Evolutionary conservation across 2,113 vertebrate species (phyloP), one percentile per base, ranked within the genome.

Genomic region (Odocoileus hemionus): DNA sequence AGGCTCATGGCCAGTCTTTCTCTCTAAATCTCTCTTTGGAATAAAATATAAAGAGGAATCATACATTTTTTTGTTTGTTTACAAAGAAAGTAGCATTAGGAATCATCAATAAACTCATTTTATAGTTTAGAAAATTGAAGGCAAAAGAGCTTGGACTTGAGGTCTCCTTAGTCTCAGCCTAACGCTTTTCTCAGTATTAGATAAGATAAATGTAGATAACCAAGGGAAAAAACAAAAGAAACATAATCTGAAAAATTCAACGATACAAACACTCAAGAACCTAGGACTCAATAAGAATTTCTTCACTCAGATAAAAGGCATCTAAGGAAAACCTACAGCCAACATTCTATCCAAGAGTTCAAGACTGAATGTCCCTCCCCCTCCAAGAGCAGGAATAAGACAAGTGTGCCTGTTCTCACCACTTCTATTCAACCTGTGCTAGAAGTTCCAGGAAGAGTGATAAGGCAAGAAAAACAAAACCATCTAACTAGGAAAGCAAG

Each of bases 381-480:
- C 79, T 50, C 43, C 8, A 23, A 39, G 19, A 58, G 16, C 61
- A 58, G 61, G 43, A 10, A 2, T 4, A 7, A 76, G 67, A 17
- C 52, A 12, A 36, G n/a, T 26, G 2, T 0, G 17, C 33, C 50
- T 14, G 8, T 19, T 54, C 45, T 13, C 28, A 52, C 1, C 55
- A 7, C 4, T 12, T 78, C 30, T 1, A 0, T 6, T 3, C 78
- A 47, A 13, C 47, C 33, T 6, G 30, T 47, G 4, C 36, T 2
- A 16, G 14, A 23, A 39, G 54, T 11, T 26, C 17, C 43, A 60
- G 61, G 13, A 61, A 76, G n/a, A 57, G 64, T 39, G 39, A 33
- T 39, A 43, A 47, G 30, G 39, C 21, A 89, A 30, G 61, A 52
- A 70, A 60, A 89, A 39, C 30, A 84, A 82, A 60, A 4, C 26